Conservation (phyloP, 1,140 invertebrate genomes). For the Pseudoatta argentina region DNA sequence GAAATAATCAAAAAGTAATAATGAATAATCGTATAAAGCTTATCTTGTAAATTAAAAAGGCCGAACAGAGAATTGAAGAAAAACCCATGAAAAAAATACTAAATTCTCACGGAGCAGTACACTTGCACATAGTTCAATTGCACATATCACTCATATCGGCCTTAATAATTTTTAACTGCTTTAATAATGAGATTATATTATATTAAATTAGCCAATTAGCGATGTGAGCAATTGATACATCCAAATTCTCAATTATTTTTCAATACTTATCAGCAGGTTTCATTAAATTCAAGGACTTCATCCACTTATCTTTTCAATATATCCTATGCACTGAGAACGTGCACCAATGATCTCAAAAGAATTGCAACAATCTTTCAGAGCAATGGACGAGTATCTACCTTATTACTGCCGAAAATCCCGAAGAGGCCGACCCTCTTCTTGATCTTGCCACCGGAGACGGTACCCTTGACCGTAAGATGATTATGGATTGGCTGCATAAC, state of each 20-base stretch:
- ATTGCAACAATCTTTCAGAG: neutral
- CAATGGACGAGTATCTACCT: constrained; percentile 88
- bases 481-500: constrained; percentile 86
- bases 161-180: too few relatives aligned
- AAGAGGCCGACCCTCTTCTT: constrained; percentile 96
- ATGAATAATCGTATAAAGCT: neutral
- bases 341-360: neutral
- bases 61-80: neutral
- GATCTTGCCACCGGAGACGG: constrained; percentile 93
- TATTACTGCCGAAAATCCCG: constrained; percentile 96
- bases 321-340: neutral
- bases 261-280: neutral
- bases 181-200: too few relatives aligned
- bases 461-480: constrained; percentile 93
- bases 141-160: too few relatives aligned
- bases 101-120: neutral
- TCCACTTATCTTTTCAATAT: constrained; percentile 7
- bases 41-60: constrained; percentile 13
- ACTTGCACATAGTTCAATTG: too few relatives aligned
- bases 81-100: neutral
- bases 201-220: too few relatives aligned
- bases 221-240: too few relatives aligned
- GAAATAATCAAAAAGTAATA: neutral
- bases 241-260: neutral
- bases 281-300: neutral